A percentile compares a stretch with the other conserved stretches of the same genome.
Conservation (phyloP, 1,140 invertebrate genomes). For the Luehdorfia chinensis region DNA sequence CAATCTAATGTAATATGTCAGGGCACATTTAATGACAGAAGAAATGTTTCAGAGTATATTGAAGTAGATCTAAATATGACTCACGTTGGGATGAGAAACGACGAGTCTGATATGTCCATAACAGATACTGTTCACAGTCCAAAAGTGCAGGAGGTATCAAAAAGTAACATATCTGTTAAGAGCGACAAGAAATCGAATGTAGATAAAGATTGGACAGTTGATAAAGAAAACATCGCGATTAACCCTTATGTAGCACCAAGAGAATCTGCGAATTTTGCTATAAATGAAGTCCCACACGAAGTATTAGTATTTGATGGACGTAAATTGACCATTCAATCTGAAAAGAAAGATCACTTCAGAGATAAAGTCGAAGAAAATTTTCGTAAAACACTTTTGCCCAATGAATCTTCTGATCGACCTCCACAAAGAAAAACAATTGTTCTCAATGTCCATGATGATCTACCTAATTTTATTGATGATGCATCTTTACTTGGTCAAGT, state of each 20-base stretch:
- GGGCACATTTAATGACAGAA: conserved; percentile 24
- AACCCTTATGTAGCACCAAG: conserved; percentile 50
- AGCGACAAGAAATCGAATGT: conserved; percentile 28
- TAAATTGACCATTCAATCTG: conserved; percentile 45
- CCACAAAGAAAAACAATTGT: conserved; percentile 47
- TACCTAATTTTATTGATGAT: conserved; percentile 44
- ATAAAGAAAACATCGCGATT: conserved; percentile 62
- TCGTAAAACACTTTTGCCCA: conserved; percentile 25
- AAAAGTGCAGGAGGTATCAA: conserved; percentile 41
- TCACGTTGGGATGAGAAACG: conserved; percentile 27
- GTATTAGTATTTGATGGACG: conserved; percentile 64
- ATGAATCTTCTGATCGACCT: conserved; percentile 10
- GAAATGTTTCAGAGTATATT: conserved; percentile 49
- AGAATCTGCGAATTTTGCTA: conserved; percentile 45
- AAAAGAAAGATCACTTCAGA: conserved; percentile 23
- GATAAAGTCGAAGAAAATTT: conserved; percentile 21
- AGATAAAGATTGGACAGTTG: conserved; percentile 39
- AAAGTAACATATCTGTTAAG: conserved; percentile 22
- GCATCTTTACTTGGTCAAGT: neutral
- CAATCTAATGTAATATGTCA: conserved; percentile 35
- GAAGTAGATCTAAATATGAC: conserved; percentile 61
- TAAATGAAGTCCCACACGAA: conserved; percentile 46
- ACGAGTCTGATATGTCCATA: conserved; percentile 59
- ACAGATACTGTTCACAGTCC: conserved; percentile 52
- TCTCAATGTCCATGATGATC: conserved; percentile 47